Conservation (phyloP, 2,797 vertebrate species). For the Liparis tanakae region DNA sequence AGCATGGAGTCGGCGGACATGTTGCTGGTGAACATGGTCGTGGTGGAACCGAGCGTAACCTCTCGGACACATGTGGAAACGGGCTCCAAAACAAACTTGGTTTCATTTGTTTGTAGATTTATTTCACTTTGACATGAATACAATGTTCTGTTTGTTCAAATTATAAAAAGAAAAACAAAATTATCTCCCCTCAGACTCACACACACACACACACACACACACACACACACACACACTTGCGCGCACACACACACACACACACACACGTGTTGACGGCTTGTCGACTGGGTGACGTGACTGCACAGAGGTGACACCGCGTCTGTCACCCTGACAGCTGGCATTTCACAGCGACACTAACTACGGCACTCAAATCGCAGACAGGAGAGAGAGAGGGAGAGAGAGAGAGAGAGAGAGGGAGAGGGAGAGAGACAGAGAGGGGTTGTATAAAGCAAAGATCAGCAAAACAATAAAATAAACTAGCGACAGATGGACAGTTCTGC, state of each 20-base stretch:
- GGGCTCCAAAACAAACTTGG: too few relatives aligned
- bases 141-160: too few relatives aligned
- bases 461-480: slow-evolving; percentile 64
- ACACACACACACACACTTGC: slow-evolving; percentile 3
- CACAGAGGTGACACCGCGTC: slow-evolving; percentile 74
- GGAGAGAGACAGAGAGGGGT: slow-evolving; percentile 26
- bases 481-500: slow-evolving; percentile 65
- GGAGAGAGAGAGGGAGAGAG: slow-evolving; percentile 52
- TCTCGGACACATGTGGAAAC: too few relatives aligned
- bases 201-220: slow-evolving; percentile 15
- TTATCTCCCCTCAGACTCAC: too few relatives aligned
- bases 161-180: too few relatives aligned
- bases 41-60: too few relatives aligned
- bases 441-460: slow-evolving; percentile 60
- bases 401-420: slow-evolving; percentile 38
- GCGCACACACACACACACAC: slow-evolving; percentile 15
- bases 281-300: slow-evolving; percentile 63
- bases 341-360: slow-evolving; percentile 69
- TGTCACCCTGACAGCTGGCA: slow-evolving; percentile 78
- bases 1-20: too few relatives aligned
- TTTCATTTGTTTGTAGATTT: too few relatives aligned
- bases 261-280: slow-evolving; percentile 60
- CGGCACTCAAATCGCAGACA: slow-evolving; percentile 43
- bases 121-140: too few relatives aligned
- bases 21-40: too few relatives aligned